Evolutionary conservation across 2,888 invertebrate genomes (phyloP).

Genomic region (Deroplatys truncata): DNA sequence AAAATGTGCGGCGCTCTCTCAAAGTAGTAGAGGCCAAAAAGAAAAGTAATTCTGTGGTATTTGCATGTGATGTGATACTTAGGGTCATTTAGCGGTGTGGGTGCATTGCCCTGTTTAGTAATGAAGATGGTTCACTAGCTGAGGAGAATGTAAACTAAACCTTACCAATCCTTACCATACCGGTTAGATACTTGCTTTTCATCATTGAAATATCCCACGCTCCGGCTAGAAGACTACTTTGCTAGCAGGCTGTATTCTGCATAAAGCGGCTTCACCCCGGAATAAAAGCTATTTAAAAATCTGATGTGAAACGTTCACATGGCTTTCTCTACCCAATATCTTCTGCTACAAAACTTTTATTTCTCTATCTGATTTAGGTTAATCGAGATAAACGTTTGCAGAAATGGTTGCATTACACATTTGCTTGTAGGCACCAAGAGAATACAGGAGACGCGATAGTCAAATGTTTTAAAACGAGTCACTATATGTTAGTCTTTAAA

Average conservation of each 20-base stretch:
- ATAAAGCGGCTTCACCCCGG: background rate
- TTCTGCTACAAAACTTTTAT: too few relatives aligned
- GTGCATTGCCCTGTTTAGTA: background rate
- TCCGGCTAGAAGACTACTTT: background rate
- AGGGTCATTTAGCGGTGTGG: background rate
- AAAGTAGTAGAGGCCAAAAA: background rate
- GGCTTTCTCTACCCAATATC: too few relatives aligned
- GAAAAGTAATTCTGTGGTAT: background rate
- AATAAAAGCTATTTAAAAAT: too few relatives aligned
- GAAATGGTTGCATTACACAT: too few relatives aligned
- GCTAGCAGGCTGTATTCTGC: background rate
- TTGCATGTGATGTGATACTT: background rate
- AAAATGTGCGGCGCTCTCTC: background rate
- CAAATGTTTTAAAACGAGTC: too few relatives aligned
- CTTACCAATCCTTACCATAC: background rate
- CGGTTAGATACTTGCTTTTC: background rate
- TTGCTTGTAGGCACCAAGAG: too few relatives aligned
- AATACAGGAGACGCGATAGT: too few relatives aligned
- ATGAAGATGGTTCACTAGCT: background rate
- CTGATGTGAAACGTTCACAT: too few relatives aligned
- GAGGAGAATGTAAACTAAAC: background rate
- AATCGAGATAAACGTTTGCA: too few relatives aligned
- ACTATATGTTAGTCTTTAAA: too few relatives aligned
- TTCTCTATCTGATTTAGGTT: too few relatives aligned
- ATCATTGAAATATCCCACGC: background rate